Base-by-base conservation (phyloP, 2,797 vertebrate genomes). In the Mallotus villosus region DNA sequence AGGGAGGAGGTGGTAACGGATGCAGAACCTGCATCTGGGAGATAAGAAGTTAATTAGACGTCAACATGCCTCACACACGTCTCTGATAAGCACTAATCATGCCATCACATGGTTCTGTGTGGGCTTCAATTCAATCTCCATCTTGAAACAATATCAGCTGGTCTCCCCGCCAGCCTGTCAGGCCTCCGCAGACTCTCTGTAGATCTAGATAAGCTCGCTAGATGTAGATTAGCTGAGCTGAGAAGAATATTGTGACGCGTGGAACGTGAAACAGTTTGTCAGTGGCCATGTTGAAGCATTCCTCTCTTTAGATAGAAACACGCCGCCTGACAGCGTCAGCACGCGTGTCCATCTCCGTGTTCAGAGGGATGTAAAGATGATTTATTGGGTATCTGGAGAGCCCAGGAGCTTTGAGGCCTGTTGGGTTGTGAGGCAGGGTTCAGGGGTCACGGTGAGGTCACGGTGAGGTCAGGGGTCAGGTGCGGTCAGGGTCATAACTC, bases 31-130 rank as follows among this genome's bases (percentile, higher is more conserved):
- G 74, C 55, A 37, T 57, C 22, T 67, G 55, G 6, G 29, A 29
- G 51, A 64, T 62, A 60, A 59, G 60, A 5, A 53, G 63, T 63
- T 68, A 34, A 68, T 51, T 59, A 73, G 29, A 59, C 41, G 53
- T 65, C 73, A 75, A 72, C 70, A 77, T 74, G 27, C 22, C 34
- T 74, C 66, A n/a, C 29, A 57, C 49, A 66, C 63, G 62, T 65
- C 49, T 73, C 34, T 62, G 63, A 72, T 71, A 70, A 74, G 51
- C 37, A 37, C 71, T 74, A 65, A 71, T 64, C 62, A 68, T 61
- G 64, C 74, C 59, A 66, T 60, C 60, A 25, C 19, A 63, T 57
- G 58, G 63, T 63, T 55, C 32, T 72, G 29, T 65, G 57, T 63
- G 46, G 63, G 59, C 21, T 46, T 67, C 59, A 14, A 51, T 62